Percentiles rank a stretch among this genome's conserved stretches.
These are phyloP conservation scores for Acrossocheilus fasciatus DNA, from an alignment of 2,797 vertebrate genomes.

Conservation along the genomic window DNA sequence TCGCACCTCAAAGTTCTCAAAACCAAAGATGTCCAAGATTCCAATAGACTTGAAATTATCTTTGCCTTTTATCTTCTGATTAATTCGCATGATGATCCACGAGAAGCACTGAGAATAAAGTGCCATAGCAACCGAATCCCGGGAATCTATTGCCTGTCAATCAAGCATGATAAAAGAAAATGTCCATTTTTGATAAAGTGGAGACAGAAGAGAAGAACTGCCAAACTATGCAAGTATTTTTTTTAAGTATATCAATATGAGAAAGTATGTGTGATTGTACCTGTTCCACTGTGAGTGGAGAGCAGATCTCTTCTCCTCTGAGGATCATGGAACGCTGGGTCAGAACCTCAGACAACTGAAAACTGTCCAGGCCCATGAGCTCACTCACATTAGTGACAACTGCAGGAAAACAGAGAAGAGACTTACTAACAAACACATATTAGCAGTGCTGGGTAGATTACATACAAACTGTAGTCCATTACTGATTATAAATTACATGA, in stretches of 20 bases:
- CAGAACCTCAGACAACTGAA: constrained; percentile 92
- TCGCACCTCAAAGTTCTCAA: constrained; percentile 92
- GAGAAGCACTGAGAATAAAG: constrained; percentile 95
- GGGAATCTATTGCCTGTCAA: constrained; percentile 87
- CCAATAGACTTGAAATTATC: constrained; percentile 96
- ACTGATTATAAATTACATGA: not conserved
- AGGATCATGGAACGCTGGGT: constrained; percentile 95
- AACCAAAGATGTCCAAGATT: constrained; percentile 95
- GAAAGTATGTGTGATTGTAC: constrained; percentile 65
- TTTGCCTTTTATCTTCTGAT: constrained; percentile 89
- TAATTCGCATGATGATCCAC: constrained; percentile 94
- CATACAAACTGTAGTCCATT: not conserved
- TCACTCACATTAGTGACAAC: constrained; percentile 88
- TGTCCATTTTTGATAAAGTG: not conserved
- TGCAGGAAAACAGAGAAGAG: constrained; percentile 58
- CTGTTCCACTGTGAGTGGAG: constrained; percentile 93
- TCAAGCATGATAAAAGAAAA: not conserved
- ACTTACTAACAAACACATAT: not conserved
- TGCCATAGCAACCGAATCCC: constrained; percentile 93
- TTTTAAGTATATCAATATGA: not conserved
- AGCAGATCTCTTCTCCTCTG: constrained; percentile 93
- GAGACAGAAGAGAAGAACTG: not conserved
- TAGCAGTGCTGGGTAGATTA: not conserved
- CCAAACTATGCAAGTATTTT: not conserved
- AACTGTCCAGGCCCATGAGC: constrained; percentile 88